Conservation (phyloP, 2,888 invertebrate genomes). For the Platypus cylindrus region DNA sequence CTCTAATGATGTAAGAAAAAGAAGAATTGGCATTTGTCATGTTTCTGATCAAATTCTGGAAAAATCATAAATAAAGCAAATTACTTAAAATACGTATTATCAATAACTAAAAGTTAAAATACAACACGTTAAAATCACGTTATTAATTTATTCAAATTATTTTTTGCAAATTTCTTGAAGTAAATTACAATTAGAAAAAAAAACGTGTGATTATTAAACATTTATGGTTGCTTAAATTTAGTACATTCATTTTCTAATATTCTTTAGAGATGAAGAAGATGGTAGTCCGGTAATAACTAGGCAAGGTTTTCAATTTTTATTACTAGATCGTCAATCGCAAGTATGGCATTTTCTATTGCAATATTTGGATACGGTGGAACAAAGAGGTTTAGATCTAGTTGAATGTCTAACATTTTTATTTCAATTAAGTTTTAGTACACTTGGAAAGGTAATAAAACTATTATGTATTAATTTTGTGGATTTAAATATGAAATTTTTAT, state of each 20-base stretch:
- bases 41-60: no score
- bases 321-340: slow-evolving; percentile 86
- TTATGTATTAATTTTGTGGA: not conserved
- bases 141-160: no score
- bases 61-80: no score
- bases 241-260: not conserved
- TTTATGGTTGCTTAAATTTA: not conserved
- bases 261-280: slow-evolving; percentile 58
- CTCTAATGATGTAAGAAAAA: no score
- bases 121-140: no score
- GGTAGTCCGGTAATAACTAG: slow-evolving; percentile 80
- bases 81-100: no score
- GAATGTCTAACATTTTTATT: slow-evolving; percentile 94
- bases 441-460: slow-evolving; percentile 58
- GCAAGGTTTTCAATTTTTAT: slow-evolving; percentile 92
- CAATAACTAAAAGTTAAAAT: no score
- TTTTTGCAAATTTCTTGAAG: no score
- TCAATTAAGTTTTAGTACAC: slow-evolving; percentile 86
- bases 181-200: no score
- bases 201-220: no score
- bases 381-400: slow-evolving; percentile 71
- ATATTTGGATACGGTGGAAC: slow-evolving; percentile 86
- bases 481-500: slow-evolving; percentile 2
- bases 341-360: slow-evolving; percentile 97
- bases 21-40: no score